These are phyloP conservation scores for Callaeas wilsoni DNA, from an alignment of 2,113 vertebrate genomes.

Conservation along the genomic window DNA sequence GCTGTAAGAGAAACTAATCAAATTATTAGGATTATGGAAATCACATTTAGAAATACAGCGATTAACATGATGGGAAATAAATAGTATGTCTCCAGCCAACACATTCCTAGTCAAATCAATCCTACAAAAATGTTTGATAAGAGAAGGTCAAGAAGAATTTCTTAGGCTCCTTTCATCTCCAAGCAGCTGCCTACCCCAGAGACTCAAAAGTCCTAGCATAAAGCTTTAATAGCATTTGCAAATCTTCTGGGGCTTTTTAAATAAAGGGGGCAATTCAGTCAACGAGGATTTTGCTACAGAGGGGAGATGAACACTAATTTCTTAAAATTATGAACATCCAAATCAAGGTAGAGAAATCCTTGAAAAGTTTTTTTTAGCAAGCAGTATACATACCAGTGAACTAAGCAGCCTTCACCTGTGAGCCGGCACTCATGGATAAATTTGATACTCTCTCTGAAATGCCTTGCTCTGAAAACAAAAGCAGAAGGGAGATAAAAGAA, in stretches of 20 bases:
- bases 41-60: not conserved
- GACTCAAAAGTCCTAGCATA: not conserved
- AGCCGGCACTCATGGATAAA: slow-evolving; percentile 94
- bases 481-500: slow-evolving; percentile 23
- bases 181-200: not conserved
- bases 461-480: slow-evolving; percentile 79
- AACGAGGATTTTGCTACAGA: not conserved
- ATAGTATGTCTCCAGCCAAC: not conserved
- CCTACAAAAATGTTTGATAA: not conserved
- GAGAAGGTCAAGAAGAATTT: not conserved
- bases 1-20: not conserved
- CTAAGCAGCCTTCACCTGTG: slow-evolving; percentile 86
- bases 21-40: not conserved
- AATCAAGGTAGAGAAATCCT: not conserved
- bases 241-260: not conserved
- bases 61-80: not conserved
- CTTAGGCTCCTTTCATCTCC: not conserved
- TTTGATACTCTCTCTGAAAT: slow-evolving; percentile 91
- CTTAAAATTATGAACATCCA: not conserved
- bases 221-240: not conserved
- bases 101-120: not conserved
- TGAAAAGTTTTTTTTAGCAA: not conserved
- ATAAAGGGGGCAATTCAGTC: not conserved
- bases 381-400: slow-evolving; percentile 83
- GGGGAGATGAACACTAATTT: not conserved